A percentile compares a stretch with the other conserved stretches of the same genome.
phyloP scores from a whole-genome alignment of 2,797 vertebrate species.

The Hybognathus amarus region DNA sequence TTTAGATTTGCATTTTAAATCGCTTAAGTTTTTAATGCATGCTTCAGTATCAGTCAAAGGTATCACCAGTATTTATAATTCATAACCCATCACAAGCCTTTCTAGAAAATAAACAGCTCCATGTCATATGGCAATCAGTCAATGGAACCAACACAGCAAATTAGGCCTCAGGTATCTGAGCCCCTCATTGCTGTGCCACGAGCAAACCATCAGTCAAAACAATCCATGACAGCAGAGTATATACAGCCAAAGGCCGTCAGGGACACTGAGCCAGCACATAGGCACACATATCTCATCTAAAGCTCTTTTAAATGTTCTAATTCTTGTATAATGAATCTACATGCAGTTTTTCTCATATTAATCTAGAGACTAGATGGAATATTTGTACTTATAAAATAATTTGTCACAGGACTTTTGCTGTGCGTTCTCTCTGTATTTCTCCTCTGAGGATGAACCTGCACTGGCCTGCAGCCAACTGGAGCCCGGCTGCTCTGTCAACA shows the following conservation, averaged over 20 bases:
- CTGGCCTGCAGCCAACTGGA: constrained; percentile 71
- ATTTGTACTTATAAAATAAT: constrained; percentile 28
- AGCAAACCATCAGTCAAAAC: constrained; percentile 18
- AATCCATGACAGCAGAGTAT: background rate
- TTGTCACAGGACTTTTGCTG: constrained; percentile 22
- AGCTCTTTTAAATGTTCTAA: constrained; percentile 14
- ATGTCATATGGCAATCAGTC: background rate
- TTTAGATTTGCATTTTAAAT: background rate
- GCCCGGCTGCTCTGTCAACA: constrained; percentile 68
- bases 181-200: background rate
- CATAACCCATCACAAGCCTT: background rate
- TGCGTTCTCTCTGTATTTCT: constrained; percentile 28
- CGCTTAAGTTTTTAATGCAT: background rate
- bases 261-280: background rate
- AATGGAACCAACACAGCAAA: constrained; percentile 3
- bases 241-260: background rate
- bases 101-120: constrained; percentile 1
- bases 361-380: constrained; percentile 10
- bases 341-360: constrained; percentile 5
- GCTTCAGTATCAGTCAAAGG: background rate
- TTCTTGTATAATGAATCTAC: background rate
- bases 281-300: background rate
- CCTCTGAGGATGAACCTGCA: constrained; percentile 55
- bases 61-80: background rate
- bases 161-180: background rate